phyloP scores from a whole-genome alignment of 2,113 vertebrate species.

The Sapajus apella region DNA sequence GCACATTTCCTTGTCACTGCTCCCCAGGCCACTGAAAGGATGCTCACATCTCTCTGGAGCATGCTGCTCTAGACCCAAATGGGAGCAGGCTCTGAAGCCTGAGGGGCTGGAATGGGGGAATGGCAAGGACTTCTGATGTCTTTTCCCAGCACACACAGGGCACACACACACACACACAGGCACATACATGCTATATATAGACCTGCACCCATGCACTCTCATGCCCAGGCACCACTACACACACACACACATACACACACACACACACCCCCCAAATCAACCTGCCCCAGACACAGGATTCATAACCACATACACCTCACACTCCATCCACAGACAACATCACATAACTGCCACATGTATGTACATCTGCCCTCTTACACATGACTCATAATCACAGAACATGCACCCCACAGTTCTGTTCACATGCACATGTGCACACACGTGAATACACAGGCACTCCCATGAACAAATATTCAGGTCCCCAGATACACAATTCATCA shows the following conservation, averaged over 20 bases:
- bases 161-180: too few species aligned
- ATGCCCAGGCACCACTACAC: too few species aligned
- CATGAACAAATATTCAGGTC: background rate
- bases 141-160: background rate
- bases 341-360: background rate
- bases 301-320: background rate
- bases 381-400: background rate
- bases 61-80: background rate
- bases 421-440: background rate
- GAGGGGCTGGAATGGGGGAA: background rate
- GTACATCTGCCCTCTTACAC: background rate
- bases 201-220: background rate
- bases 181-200: rapidly evolving
- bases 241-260: background rate
- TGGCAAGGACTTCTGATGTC: background rate
- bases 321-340: background rate
- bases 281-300: background rate
- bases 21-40: slow-evolving; percentile 72
- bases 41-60: slow-evolving; percentile 64
- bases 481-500: background rate
- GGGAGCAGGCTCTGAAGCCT: background rate
- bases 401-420: background rate
- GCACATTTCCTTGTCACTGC: slow-evolving; percentile 80
- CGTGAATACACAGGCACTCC: background rate
- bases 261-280: background rate